Evolutionary conservation across 2,113 vertebrate species (phyloP).

Genomic region (Aphelocoma coerulescens): DNA sequence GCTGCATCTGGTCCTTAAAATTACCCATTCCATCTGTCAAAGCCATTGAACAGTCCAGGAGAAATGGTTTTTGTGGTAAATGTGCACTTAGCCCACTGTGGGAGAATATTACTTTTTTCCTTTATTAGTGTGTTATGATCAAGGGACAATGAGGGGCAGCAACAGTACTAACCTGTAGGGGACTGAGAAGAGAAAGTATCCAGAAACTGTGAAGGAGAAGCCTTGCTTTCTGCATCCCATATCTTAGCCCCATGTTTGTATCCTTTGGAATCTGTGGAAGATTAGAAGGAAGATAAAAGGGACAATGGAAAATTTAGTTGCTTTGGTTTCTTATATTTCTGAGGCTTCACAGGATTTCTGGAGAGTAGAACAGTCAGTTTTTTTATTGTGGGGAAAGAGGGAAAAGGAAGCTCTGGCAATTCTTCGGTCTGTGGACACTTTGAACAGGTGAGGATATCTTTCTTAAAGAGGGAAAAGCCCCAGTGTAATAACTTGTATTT

Average conservation of each 20-base stretch:
- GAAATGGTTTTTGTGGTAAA: background rate
- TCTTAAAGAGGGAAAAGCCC: background rate
- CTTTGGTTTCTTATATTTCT: background rate
- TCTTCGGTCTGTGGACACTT: background rate
- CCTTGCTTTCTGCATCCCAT: background rate
- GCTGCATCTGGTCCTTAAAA: background rate
- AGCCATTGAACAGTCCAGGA: background rate
- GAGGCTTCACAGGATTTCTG: background rate
- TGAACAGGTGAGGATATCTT: background rate
- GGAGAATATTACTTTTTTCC: background rate
- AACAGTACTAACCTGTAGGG: background rate
- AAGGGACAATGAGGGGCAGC: background rate
- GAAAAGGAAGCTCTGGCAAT: background rate
- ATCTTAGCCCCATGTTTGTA: background rate
- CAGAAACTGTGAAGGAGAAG: background rate
- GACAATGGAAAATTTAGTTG: background rate
- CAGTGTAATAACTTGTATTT: background rate
- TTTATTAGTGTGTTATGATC: background rate
- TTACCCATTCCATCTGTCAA: background rate
- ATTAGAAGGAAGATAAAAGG: background rate
- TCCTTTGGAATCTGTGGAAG: background rate
- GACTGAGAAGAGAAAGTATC: background rate
- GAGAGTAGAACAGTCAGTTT: background rate
- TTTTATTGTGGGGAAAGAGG: background rate
- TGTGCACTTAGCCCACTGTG: background rate